Evolutionary conservation across 2,888 invertebrate species (phyloP).

Genomic region (Micropterix aruncella): DNA sequence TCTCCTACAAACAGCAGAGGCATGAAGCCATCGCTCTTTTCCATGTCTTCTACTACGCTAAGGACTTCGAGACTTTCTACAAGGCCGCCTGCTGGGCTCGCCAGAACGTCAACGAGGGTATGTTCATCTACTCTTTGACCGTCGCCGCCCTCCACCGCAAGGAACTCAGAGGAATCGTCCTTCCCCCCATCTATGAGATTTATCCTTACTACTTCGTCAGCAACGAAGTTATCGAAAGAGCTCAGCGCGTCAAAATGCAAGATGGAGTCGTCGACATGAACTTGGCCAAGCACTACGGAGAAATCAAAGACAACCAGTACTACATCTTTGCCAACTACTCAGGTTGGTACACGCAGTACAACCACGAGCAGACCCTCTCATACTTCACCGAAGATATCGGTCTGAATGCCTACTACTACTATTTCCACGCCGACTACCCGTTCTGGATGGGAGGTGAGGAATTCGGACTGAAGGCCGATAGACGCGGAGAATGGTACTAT

Average conservation of each 20-base stretch:
- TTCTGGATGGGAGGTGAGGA: constrained; percentile 38
- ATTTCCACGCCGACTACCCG: constrained; percentile 37
- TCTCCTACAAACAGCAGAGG: constrained; percentile 28
- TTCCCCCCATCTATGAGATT: constrained; percentile 54
- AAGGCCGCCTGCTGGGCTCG: constrained; percentile 42
- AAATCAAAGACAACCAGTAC: constrained; percentile 27
- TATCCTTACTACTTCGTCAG: constrained; percentile 51
- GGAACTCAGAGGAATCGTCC: constrained; percentile 39
- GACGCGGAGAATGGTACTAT: constrained; percentile 48
- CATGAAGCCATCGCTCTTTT: constrained; percentile 28
- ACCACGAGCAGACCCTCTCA: constrained; percentile 42
- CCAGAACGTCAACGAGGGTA: constrained; percentile 45
- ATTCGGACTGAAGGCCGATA: constrained; percentile 23
- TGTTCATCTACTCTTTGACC: constrained; percentile 46
- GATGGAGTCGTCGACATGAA: constrained; percentile 15
- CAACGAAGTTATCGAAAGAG: constrained; percentile 39
- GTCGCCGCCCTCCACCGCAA: constrained; percentile 40
- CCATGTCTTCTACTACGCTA: constrained; percentile 39
- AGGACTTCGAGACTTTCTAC: constrained; percentile 41
- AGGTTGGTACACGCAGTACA: constrained; percentile 22
- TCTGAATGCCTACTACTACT: constrained; percentile 49
- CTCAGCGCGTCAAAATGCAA: constrained; percentile 18
- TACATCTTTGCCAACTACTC: constrained; percentile 27
- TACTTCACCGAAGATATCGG: constrained; percentile 63
- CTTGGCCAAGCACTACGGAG: constrained; percentile 16